A percentile compares a stretch with the other conserved stretches of the same genome.
Conservation (phyloP, 2,888 invertebrate species). For the Parasteatoda lunata region DNA sequence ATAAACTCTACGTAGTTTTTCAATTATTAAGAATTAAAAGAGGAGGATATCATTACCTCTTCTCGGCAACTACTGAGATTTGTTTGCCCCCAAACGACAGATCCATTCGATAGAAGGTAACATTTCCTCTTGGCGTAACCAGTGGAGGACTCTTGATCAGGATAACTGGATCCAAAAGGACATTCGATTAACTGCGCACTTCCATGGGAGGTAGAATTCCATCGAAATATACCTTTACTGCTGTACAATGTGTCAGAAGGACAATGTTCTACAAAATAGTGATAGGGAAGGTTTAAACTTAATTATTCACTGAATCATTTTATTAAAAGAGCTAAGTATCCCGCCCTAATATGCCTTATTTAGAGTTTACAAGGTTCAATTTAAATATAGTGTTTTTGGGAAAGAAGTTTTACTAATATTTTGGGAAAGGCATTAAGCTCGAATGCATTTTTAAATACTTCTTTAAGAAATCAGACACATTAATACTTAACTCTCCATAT, state of each 20-base stretch:
- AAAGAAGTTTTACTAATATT: too few relatives aligned
- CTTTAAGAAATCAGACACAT: too few relatives aligned
- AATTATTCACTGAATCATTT: too few relatives aligned
- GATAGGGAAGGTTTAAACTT: neutral
- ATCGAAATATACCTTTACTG: constrained; percentile 56
- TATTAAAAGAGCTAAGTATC: too few relatives aligned
- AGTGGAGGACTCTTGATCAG: constrained; percentile 45
- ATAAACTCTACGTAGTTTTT: neutral
- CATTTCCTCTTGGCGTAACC: constrained; percentile 63
- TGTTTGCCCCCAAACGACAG: constrained; percentile 67
- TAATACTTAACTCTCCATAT: too few relatives aligned
- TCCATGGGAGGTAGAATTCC: constrained; percentile 68
- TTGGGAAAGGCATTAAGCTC: too few relatives aligned
- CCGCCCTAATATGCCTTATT: too few relatives aligned
- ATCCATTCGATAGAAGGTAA: constrained; percentile 62
- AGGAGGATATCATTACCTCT: constrained; percentile 44
- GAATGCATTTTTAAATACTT: too few relatives aligned
- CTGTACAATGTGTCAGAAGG: constrained; percentile 37
- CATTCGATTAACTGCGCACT: constrained; percentile 61
- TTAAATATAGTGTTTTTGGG: too few relatives aligned
- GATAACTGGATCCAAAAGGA: constrained; percentile 65
- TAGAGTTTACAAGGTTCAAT: too few relatives aligned
- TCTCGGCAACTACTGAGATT: constrained; percentile 63
- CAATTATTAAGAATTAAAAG: neutral
- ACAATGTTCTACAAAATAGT: constrained; percentile 52